Evolutionary conservation across 1,140 invertebrate genomes (phyloP).

Genomic region (Bombus pyrosoma): DNA sequence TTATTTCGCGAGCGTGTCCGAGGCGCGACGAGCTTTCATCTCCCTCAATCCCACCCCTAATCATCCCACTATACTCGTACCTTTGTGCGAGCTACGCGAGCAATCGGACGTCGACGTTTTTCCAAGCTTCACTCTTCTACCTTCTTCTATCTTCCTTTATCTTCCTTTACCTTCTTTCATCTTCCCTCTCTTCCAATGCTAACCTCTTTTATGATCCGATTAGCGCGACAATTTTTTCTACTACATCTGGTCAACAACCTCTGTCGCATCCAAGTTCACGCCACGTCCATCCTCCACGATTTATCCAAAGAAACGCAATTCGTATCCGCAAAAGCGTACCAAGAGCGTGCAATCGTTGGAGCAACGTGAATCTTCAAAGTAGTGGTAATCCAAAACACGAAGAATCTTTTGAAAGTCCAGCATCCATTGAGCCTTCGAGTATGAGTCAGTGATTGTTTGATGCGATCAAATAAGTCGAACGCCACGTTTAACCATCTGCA

Average conservation of each 20-base stretch:
- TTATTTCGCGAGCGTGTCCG: conserved; percentile 56
- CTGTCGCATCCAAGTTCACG: not conserved
- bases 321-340: not conserved
- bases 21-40: conserved; percentile 41
- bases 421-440: not conserved
- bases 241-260: conserved; percentile 7
- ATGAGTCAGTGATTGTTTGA: not conserved
- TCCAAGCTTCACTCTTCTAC: conserved; percentile 11
- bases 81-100: conserved; percentile 21
- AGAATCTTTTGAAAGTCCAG: not conserved
- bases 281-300: not conserved
- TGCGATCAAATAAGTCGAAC: not conserved
- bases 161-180: not conserved
- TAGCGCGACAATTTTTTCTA: conserved; percentile 34
- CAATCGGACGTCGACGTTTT: conserved; percentile 43
- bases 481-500: not conserved
- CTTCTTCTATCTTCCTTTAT: conserved; percentile 19
- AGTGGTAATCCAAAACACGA: not conserved
- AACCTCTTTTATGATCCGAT: conserved; percentile 30
- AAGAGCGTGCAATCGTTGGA: not conserved
- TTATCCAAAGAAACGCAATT: not conserved
- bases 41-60: not conserved
- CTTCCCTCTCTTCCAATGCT: not conserved
- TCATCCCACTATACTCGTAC: not conserved
- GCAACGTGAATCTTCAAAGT: not conserved